Percentiles rank a stretch among this genome's conserved stretches.
Evolutionary conservation across 2,113 vertebrate species (phyloP).

Genomic region (Sardina pilchardus): DNA sequence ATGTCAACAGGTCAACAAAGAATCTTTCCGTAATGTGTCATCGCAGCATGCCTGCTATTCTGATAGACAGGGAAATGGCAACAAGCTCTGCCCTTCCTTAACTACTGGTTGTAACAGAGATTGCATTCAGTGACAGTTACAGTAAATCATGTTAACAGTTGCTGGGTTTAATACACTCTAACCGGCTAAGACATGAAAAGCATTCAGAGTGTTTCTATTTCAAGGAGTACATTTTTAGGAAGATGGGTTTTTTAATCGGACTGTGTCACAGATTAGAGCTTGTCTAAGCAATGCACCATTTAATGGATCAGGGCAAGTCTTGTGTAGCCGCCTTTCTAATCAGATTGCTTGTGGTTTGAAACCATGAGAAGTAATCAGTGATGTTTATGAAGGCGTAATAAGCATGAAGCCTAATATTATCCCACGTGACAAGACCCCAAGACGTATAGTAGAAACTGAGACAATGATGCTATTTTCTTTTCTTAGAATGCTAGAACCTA

Average conservation of each 20-base stretch:
- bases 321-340: background rate
- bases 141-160: background rate
- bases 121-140: background rate
- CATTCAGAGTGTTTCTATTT: background rate
- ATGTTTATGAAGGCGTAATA: background rate
- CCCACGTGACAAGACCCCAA: background rate
- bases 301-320: background rate
- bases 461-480: background rate
- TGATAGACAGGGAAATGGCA: background rate
- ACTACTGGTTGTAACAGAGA: background rate
- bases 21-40: background rate
- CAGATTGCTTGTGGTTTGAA: background rate
- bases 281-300: background rate
- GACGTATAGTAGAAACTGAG: background rate
- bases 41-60: background rate
- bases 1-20: slow-evolving; percentile 1
- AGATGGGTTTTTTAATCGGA: background rate
- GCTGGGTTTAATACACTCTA: background rate
- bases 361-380: background rate
- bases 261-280: background rate
- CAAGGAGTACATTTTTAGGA: background rate
- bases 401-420: background rate
- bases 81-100: background rate
- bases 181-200: background rate
- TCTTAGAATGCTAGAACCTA: background rate